Conservation (phyloP, 2,797 vertebrate species). For the Oreochromis grahami region DNA sequence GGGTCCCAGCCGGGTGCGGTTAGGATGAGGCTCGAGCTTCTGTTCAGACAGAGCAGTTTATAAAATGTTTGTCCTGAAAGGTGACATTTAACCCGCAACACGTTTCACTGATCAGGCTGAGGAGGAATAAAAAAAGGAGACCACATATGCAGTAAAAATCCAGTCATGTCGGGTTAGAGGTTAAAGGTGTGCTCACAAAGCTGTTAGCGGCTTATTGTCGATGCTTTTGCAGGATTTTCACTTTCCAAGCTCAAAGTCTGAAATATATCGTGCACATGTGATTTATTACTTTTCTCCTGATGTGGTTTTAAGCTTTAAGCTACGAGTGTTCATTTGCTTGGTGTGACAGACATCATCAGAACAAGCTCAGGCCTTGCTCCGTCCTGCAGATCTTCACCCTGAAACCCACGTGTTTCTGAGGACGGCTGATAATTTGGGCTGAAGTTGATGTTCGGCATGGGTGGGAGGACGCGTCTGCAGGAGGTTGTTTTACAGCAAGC, state of each 20-base stretch:
- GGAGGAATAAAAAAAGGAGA: background rate
- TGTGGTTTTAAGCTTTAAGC: background rate
- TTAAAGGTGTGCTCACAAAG: background rate
- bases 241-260: background rate
- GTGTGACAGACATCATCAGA: background rate
- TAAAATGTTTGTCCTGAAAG: background rate
- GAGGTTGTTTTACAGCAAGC: background rate
- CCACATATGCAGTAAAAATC: background rate
- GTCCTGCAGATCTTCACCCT: background rate
- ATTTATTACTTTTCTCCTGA: background rate
- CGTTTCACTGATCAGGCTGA: background rate
- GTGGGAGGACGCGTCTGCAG: background rate
- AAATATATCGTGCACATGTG: background rate
- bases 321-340: background rate
- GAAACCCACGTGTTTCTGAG: background rate
- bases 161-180: background rate
- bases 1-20: slow-evolving; percentile 1
- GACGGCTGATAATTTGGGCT: background rate
- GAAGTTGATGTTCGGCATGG: background rate
- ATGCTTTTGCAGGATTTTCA: background rate
- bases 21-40: background rate
- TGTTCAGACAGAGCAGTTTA: background rate
- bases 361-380: background rate
- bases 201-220: background rate
- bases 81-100: background rate